Conservation (phyloP, 2,888 invertebrate genomes). For the Onchidella celtica region DNA sequence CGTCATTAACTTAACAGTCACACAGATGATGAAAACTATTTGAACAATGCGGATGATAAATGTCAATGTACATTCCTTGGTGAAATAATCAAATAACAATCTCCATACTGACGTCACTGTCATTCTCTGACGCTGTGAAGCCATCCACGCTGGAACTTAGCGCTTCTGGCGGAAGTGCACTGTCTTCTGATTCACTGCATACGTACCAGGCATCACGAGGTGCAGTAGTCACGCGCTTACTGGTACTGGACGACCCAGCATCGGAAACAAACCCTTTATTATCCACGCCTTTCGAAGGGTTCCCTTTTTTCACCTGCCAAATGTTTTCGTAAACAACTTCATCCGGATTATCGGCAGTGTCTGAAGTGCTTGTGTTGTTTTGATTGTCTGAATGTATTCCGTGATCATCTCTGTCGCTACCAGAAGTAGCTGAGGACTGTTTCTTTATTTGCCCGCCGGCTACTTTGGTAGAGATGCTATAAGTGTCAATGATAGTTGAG, state of each 20-base stretch:
- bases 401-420: background rate
- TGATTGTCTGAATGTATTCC: background rate
- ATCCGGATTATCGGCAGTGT: background rate
- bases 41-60: no score
- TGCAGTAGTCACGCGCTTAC: background rate
- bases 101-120: slow-evolving; percentile 69
- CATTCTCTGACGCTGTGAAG: slow-evolving; percentile 60
- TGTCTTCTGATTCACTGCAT: slow-evolving; percentile 70
- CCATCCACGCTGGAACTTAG: slow-evolving; percentile 59
- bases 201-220: slow-evolving; percentile 56
- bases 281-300: background rate
- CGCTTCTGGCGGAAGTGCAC: slow-evolving; percentile 67
- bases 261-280: background rate
- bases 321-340: slow-evolving; percentile 42
- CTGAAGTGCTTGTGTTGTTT: background rate
- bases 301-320: slow-evolving; percentile 7
- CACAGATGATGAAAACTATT: no score
- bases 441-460: background rate
- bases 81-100: slow-evolving; percentile 72
- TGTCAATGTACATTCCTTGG: no score
- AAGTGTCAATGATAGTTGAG: background rate
- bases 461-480: background rate
- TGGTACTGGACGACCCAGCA: background rate
- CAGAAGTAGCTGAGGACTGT: background rate
- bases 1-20: no score